Evolutionary conservation across 2,888 invertebrate species (phyloP), one percentile per base, ranked within the genome.

Genomic region (Amphipyra tragopoginis): DNA sequence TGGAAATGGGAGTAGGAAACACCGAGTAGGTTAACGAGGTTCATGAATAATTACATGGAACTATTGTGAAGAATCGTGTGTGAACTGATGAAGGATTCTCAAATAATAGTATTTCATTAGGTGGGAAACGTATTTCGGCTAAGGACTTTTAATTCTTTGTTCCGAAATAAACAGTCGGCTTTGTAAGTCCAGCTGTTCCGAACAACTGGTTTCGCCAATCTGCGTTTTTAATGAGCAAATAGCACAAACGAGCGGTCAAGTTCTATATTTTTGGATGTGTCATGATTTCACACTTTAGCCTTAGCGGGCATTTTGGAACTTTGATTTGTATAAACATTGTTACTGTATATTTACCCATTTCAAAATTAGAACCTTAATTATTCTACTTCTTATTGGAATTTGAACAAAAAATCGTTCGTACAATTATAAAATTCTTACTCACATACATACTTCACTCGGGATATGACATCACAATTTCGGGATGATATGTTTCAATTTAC

Each of bases 401-500:
- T 77, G 64, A 82, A 78, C 49, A 58, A 61, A 80, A 79, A 55
- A 58, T 69, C 60, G 47, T 74, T 73, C 71, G 75, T 88, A 86
- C 79, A 88, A 85, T 86, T 89, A 89, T 85, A 86, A 84, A 83
- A 80, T 74, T 82, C 80, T 88, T 85, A 86, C 86, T 85, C 82
- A 82, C 79, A 76, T 81, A 63, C 65, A 65, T 64, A 82, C 76
- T 82, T 83, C 74, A 69, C 69, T 73, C 79, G 83, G 84, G 91
- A 91, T 91, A 92, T 91, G 91, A 84, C 78, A 75, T 81, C 64
- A 80, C 72, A 72, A 77, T 84, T 74, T 80, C 76, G 78, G 81
- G 81, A 87, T 92, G 93, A 93, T 93, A 93, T 93, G 93, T 93
- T 86, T 86, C 74, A 81, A 62, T 78, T 77, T 72, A 70, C 59